Base-by-base conservation (phyloP, 37 sponge, comb jelly and placozoan genomes). In the Theonella swinhoei region DNA sequence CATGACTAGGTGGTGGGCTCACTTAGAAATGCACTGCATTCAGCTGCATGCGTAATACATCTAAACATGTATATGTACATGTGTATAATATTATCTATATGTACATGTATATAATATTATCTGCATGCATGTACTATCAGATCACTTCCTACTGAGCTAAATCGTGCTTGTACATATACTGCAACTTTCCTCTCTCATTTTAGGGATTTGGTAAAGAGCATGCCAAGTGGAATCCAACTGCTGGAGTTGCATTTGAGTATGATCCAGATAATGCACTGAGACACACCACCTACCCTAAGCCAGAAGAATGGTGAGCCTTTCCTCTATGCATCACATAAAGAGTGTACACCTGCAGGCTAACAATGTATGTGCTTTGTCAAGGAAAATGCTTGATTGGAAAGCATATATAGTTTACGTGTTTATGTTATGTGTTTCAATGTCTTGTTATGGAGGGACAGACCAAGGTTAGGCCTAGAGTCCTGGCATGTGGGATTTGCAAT, bases 171-270 rank as follows among this genome's bases (percentile, higher is more conserved):
- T n/a, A n/a, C n/a, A n/a, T n/a, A n/a, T n/a, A n/a, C n/a, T n/a
- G n/a, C n/a, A n/a, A n/a, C n/a, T n/a, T n/a, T n/a, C n/a, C n/a
- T n/a, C 14, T 3, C 70, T 54, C 62, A 35, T 22, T 71, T 41
- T 42, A 98, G 95, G 99, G 99, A 8, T 94, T 99, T 88, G 92
- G 91, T 19, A 99, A 96, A 83, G 99, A 99, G 74, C 99, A 99
- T 80, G 96, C 97, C 58, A 99, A 99, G 85, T 99, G 99, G 99
- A 93, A 79, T 35, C 98, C 98, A 20, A 88, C 97, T 1, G 91
- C 99, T 61, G 95, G 92, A 36, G 90, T 99, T 8, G 88, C 97
- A 11, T 99, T 99, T 81, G 99, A 99, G 76, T 99, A 99, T 85
- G 99, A 99, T 79, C 99, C 99, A 1, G 99, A 99, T 76, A 99